Evolutionary conservation across 1,140 invertebrate species (phyloP), one percentile per base, ranked within the genome.

Genomic region (Radopholus similis): DNA sequence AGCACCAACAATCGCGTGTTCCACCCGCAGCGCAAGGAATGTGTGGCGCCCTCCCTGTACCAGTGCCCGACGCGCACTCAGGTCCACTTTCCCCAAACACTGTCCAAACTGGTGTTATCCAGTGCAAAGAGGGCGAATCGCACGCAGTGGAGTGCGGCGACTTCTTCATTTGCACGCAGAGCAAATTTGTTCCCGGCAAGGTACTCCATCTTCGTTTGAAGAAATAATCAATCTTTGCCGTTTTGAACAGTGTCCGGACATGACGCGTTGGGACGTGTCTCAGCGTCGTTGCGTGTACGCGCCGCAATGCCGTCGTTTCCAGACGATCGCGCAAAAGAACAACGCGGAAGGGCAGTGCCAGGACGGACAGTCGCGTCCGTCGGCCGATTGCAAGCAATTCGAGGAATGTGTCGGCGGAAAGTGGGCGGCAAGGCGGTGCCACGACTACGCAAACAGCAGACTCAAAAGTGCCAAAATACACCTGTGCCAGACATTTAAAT

Each of bases 221-320:
- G n/a, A n/a, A n/a, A n/a, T n/a, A n/a, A n/a, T n/a, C n/a, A n/a
- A n/a, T n/a, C n/a, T n/a, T n/a, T n/a, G n/a, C n/a, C n/a, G n/a
- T n/a, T n/a, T n/a, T n/a, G n/a, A n/a, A n/a, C n/a, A 66, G 49
- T 66, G 64, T 13, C 64, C 64, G 0, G 51, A 66, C n/a, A 47
- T 35, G 37, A 66, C 64, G 6, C 56, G 53, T 23, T 66, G 64
- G 64, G 53, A 66, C 6, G 34, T 35, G 38, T 21, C 21, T 6
- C 49, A 66, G 30, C 34, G 28, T 1, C 57, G 64, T 21, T 66
- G 64, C 26, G 28, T 66, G 34, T 59, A 13, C 47, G n/a, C 47
- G 47, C 21, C 47, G 8, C 23, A 51, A 23, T 51, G 47, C n/a
- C 47, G 47, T 28, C 47, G 47, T 23, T 51, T 15, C 59, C 40